Base-by-base conservation (phyloP, 2,113 vertebrate genomes). In the Pithys albifrons region DNA sequence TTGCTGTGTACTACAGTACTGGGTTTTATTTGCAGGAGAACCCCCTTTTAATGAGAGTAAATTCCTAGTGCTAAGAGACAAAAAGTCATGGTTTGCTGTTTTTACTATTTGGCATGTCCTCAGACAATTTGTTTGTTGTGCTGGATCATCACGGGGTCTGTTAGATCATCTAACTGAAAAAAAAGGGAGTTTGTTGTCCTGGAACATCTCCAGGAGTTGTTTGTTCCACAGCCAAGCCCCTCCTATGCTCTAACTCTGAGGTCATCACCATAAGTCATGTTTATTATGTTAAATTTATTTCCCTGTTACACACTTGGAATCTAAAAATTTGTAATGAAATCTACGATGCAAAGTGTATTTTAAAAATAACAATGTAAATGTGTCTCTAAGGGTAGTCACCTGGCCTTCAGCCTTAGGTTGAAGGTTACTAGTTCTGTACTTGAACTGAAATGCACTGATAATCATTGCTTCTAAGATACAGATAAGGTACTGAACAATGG, bases 131-230 rank as follows among this genome's bases (percentile, higher is more conserved):
- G 91, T 97, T 97, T 96, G 95, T 97, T 97, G 91, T 96, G 82
- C 93, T 97, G 86, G 92, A 97, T 97, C 93, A 87, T 97, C 97
- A 97, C 76, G 70, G 95, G 97, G 86, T 95, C 95, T 95, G 84
- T 97, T 97, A 97, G 97, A 96, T 97, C 97, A 97, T 97, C 95
- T 97, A 95, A 96, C 41, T 97, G 96, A 95, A 95, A 95, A 49
- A 97, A 96, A 94, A 90, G 78, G 52, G 96, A 96, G 93, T 97
- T 96, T 96, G 96, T 96, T 97, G 77, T 94, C 79, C 87, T 97
- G 96, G 97, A 97, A 93, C 14, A 2, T 92, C 74, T 97, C 96
- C 96, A 97, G 79, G 91, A 94, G 88, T 94, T 96, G 78, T 92
- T 94, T 92, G 91, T 95, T 94, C 71, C 79, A 74, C 51, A 88